Evolutionary conservation across 92 coral and sea anemone species (phyloP).

Genomic region (Phymanthus crucifer): DNA sequence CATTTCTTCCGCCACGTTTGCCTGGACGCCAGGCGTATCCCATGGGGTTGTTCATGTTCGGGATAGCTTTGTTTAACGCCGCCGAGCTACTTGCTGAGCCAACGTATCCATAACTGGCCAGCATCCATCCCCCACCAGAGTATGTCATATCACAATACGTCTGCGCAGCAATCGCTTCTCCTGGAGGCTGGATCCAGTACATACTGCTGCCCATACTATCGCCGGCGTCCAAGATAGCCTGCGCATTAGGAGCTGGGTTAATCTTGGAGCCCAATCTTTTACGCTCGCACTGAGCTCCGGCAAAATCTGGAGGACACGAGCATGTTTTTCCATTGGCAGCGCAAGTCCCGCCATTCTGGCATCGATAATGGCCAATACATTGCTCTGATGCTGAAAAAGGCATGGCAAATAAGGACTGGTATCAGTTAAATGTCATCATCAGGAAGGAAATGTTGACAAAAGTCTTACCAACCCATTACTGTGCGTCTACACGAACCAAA

Average conservation of each 20-base stretch:
- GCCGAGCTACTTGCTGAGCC: background rate
- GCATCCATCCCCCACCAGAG: slow-evolving; percentile 80
- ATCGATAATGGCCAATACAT: slow-evolving; percentile 43
- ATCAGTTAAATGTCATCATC: too few species aligned
- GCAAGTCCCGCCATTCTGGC: slow-evolving; percentile 77
- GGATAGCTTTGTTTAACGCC: slow-evolving; percentile 67
- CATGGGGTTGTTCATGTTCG: slow-evolving; percentile 92
- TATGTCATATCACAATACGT: slow-evolving; percentile 89
- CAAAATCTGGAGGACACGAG: slow-evolving; percentile 49
- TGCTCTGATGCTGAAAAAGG: background rate
- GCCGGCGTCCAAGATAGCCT: slow-evolving; percentile 83
- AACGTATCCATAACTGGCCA: slow-evolving; percentile 90
- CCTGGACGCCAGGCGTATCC: slow-evolving; percentile 92
- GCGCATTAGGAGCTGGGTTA: slow-evolving; percentile 85
- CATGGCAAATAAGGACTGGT: too few species aligned
- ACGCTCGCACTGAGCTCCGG: slow-evolving; percentile 61
- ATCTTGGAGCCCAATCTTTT: slow-evolving; percentile 66
- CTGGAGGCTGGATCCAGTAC: slow-evolving; percentile 95
- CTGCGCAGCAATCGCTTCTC: slow-evolving; percentile 67
- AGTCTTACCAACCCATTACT: too few species aligned
- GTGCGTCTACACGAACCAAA: too few species aligned
- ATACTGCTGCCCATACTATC: slow-evolving; percentile 82
- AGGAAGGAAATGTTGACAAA: too few species aligned
- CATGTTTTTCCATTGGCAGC: slow-evolving; percentile 56
- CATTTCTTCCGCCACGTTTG: slow-evolving; percentile 60